Conservation (phyloP, 2,113 vertebrate genomes). For the Atrichornis clamosus region DNA sequence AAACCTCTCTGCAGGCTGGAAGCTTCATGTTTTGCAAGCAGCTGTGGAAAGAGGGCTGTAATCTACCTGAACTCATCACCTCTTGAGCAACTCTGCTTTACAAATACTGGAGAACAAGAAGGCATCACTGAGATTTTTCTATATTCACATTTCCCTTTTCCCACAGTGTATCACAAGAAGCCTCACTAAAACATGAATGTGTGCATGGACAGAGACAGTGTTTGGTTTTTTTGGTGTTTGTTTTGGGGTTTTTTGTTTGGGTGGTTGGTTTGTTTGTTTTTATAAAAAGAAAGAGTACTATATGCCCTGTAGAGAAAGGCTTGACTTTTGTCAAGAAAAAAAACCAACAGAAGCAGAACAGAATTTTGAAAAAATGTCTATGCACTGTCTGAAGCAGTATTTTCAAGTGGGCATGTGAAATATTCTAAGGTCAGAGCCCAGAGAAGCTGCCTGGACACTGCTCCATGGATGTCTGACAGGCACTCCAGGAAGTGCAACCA, state of each 20-base stretch:
- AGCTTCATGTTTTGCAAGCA: slow-evolving; percentile 27
- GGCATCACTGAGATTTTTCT: not conserved
- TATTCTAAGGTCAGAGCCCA: not conserved
- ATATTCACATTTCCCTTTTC: not conserved
- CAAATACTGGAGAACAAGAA: not conserved
- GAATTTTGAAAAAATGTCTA: not conserved
- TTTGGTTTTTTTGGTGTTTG: not conserved
- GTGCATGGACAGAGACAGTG: not conserved
- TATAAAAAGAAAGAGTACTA: not conserved
- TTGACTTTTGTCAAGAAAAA: not conserved
- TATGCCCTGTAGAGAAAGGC: not conserved
- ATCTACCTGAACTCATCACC: slow-evolving; percentile 37
- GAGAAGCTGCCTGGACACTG: not conserved
- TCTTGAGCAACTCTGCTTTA: slow-evolving; percentile 30
- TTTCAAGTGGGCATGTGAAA: not conserved
- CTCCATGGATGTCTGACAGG: not conserved
- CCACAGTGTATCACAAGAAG: not conserved
- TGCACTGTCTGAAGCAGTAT: not conserved
- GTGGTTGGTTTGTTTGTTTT: not conserved
- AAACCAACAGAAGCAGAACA: not conserved
- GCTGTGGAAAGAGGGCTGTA: not conserved
- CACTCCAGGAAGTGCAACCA: not conserved
- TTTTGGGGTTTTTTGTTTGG: not conserved
- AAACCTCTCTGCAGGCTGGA: not conserved
- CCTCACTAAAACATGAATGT: not conserved